Conservation (phyloP, 2,113 vertebrate genomes). For the Penelope pileata region DNA sequence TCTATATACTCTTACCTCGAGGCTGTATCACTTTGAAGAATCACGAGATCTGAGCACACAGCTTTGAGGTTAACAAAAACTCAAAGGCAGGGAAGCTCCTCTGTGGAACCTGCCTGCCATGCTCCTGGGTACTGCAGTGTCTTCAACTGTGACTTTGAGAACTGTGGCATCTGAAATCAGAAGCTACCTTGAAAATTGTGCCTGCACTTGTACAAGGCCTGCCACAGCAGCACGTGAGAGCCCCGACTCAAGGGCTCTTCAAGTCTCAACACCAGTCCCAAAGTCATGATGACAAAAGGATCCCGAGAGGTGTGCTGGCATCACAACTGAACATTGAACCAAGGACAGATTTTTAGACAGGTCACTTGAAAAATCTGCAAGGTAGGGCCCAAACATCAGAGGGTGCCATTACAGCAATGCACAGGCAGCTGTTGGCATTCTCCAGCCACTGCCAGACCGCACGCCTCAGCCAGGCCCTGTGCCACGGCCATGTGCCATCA, state of each 20-base stretch:
- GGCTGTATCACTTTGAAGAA: not conserved
- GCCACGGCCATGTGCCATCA: rapidly evolving
- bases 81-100: not conserved
- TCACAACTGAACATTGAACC: not conserved
- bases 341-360: not conserved
- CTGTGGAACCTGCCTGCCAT: not conserved
- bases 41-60: not conserved
- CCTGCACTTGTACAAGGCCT: not conserved
- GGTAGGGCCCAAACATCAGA: not conserved
- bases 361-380: not conserved
- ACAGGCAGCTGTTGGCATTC: not conserved
- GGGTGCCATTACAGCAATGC: not conserved
- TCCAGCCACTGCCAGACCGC: not conserved
- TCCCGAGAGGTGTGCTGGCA: rapidly evolving
- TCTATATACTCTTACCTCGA: not conserved
- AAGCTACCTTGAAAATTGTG: not conserved
- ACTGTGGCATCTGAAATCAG: not conserved
- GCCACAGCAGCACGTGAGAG: not conserved
- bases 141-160: not conserved
- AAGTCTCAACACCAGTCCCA: not conserved
- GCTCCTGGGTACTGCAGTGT: not conserved
- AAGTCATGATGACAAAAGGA: not conserved
- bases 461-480: not conserved
- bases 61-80: not conserved
- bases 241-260: not conserved